Evolutionary conservation across 2,888 invertebrate genomes (phyloP), one percentile per base, ranked within the genome.

Genomic region (Liodrosophila aerea): DNA sequence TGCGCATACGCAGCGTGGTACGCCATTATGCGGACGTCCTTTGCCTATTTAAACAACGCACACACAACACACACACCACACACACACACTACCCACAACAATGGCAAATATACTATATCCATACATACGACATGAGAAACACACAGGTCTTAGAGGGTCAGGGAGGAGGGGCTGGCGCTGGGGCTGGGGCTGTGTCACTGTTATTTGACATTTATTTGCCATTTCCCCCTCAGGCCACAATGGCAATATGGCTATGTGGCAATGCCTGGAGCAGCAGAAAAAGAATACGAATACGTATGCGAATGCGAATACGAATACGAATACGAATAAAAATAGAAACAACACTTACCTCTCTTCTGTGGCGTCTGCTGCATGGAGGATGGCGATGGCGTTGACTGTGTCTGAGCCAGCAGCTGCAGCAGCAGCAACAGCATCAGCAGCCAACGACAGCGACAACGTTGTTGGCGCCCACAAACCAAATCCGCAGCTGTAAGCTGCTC

Each of bases 361-460:
- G 88, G 88, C 64, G 89, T 77, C 74, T 89, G 88, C 74, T 89
- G 88, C 84, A 90, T 85, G 59, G 90, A 88, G 54, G 89, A 88
- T 57, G 89, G 88, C 61, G 89, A 89, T 22, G 88, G 88, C 76
- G 88, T 85, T 67, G 88, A 85, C 62, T 88, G 87, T 64, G 89
- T 62, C 43, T 44, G 51, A 16, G 46, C 66, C 34, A 73, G 86
- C 81, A 89, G 86, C 78, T 89, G 89, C 81, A 89, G 80, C 11
- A 80, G 40, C 9, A 78, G 73, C 54, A 71, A 36, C 60, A 80
- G 41, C 37, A 73, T 50, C 70, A 78, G 49, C 82, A 80, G 64
- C n/a, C 77, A 77, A 71, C 49, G 40, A 29, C 41, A 49, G 34
- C 49, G 40, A 46, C 83, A 7, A 12, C 39, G 16, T 16, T 16